phyloP scores from a whole-genome alignment of 2,888 invertebrate species.

The Frankliniella intonsa region DNA sequence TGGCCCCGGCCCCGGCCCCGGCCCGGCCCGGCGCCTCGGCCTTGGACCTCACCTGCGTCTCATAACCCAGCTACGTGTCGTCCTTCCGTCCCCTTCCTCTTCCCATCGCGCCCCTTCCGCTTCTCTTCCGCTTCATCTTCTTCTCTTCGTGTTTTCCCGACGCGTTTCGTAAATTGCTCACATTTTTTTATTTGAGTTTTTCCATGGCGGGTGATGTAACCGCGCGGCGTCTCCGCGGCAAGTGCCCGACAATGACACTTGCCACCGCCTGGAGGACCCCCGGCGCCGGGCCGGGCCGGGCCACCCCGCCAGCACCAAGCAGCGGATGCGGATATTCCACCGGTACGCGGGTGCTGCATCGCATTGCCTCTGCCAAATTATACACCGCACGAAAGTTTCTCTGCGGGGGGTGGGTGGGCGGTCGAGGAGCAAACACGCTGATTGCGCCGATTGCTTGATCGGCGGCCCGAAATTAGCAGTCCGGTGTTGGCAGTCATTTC shows the following conservation, averaged over 20 bases:
- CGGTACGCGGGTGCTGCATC: no score
- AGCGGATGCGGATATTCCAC: no score
- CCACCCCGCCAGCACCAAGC: no score
- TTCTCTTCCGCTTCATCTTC: not conserved
- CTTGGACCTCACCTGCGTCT: not conserved
- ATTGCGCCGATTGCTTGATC: no score
- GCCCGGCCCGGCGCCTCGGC: no score
- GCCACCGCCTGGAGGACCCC: not conserved
- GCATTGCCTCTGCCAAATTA: no score
- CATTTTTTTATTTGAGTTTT: slow-evolving; percentile 9
- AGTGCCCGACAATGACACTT: not conserved
- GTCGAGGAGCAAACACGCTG: no score
- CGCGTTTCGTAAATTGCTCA: not conserved
- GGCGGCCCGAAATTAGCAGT: not conserved
- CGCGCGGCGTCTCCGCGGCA: not conserved
- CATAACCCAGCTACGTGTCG: not conserved
- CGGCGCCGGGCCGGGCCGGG: no score
- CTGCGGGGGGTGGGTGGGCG: no score
- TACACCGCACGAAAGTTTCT: no score
- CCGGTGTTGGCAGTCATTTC: not conserved
- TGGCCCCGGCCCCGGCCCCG: not conserved
- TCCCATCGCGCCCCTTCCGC: not conserved
- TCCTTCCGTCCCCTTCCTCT: not conserved
- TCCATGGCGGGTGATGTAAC: not conserved
- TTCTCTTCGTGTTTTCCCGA: not conserved